Base-by-base conservation (phyloP, 1,140 invertebrate genomes). In the Wasmannia auropunctata region DNA sequence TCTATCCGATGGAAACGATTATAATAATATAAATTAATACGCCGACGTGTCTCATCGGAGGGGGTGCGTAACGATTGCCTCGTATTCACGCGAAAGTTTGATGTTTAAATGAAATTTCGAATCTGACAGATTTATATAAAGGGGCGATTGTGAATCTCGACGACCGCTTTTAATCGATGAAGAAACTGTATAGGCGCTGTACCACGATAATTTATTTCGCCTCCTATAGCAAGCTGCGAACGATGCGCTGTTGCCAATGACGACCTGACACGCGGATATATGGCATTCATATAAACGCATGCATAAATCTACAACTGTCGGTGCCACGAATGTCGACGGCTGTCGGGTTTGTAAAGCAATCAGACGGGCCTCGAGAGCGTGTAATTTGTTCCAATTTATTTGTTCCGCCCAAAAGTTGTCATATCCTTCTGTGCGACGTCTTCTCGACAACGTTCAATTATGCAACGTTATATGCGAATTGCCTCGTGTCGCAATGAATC, bases 271-370 rank as follows among this genome's bases (percentile, higher is more conserved):
- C 3, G 22, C 49, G 28, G 77, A 80, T 80, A 80, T 80, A 67
- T 67, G 43, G 62, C 22, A 37, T 37, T 63, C 76, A 67, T 69
- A 80, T 16, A 54, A 51, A 54, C 28, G 63, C 46, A 69, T 40
- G n/a, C 34, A 80, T 69, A 69, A 69, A 80, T 80, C 77, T 28
- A 40, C 31, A 54, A 80, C 77, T 80, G 63, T 69, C 34, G 31
- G 49, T 40, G 34, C 22, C 63, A 69, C 77, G 63, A 28, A 28
- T n/a, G 62, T 40, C 76, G 63, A 56, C 31, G 46, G 10, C 34
- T 56, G 62, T 67, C 63, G 22, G 77, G 6, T 40, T 28, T 54
- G 49, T n/a, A 28, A 54, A 80, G 77, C 77, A 28, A 69, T 69
- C 49, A n/a, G 34, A 54, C 19, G 37, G 28, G 5, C 8, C 62